Evolutionary conservation across 2,113 vertebrate species (phyloP).

Genomic region (Psammodynastes pulverulentus): DNA sequence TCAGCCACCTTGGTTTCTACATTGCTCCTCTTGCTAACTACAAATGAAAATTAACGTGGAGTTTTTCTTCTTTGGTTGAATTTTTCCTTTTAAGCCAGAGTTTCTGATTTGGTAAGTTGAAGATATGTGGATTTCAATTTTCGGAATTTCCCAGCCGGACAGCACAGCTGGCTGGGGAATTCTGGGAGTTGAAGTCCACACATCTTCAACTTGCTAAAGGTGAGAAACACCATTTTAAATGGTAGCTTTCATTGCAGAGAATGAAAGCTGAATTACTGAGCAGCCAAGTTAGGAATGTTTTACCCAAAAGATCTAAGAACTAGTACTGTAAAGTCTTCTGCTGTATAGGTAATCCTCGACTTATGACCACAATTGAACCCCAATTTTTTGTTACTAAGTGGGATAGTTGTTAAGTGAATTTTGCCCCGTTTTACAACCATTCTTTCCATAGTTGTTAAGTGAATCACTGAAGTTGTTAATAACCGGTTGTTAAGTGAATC

Average conservation of each 20-base stretch:
- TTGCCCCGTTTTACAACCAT: background rate
- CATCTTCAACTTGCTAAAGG: too few species aligned
- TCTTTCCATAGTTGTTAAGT: background rate
- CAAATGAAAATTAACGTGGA: background rate
- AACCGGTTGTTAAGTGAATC: background rate
- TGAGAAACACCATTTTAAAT: too few species aligned
- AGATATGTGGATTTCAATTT: too few species aligned
- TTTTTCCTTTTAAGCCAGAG: too few species aligned
- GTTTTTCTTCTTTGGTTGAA: too few species aligned
- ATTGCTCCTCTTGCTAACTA: background rate
- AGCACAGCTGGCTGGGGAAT: too few species aligned
- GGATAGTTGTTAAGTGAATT: background rate
- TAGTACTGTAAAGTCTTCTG: background rate
- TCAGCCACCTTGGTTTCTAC: background rate
- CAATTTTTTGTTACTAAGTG: slow-evolving; percentile 33
- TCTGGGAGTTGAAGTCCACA: too few species aligned
- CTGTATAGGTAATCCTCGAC: background rate
- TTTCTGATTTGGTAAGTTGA: too few species aligned
- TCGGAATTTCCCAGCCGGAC: too few species aligned
- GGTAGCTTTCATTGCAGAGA: too few species aligned
- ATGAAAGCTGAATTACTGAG: background rate
- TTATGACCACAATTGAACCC: background rate
- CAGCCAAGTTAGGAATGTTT: too few species aligned
- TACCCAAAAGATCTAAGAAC: background rate
- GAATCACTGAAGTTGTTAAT: background rate